Percentiles rank a stretch among this genome's conserved stretches.
Evolutionary conservation across 2,797 vertebrate species (phyloP).

Genomic region (Zonotrichia albicollis): DNA sequence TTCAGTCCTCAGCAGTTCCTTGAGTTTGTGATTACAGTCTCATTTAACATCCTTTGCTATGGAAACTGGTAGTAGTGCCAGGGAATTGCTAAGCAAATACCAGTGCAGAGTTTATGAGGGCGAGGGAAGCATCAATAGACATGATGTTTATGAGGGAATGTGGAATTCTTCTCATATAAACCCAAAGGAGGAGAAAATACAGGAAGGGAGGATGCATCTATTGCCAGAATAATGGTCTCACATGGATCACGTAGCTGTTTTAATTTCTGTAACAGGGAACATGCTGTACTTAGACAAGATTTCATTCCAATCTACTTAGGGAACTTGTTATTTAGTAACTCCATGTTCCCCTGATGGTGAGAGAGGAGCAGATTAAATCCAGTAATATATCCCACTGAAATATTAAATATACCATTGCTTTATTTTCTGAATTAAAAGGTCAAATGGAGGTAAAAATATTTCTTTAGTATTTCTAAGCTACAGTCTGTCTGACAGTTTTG

Average conservation of each 20-base stretch:
- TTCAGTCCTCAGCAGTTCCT: background rate
- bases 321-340: background rate
- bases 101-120: background rate
- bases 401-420: background rate
- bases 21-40: background rate
- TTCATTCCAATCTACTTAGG: background rate
- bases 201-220: background rate
- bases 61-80: slow-evolving; percentile 41
- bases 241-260: background rate
- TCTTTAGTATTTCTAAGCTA: background rate
- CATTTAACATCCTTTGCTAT: slow-evolving; percentile 26
- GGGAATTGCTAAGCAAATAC: background rate
- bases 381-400: background rate
- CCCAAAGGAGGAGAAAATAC: background rate
- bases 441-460: background rate
- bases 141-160: background rate
- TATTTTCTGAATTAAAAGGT: background rate
- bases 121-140: background rate
- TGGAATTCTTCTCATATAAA: background rate
- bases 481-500: background rate
- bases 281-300: background rate
- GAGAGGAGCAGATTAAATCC: background rate
- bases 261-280: background rate
- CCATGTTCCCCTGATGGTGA: background rate
- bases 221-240: background rate